These are phyloP conservation scores for Chrysemys picta DNA, from an alignment of 2,113 vertebrate genomes.

Conservation along the genomic window DNA sequence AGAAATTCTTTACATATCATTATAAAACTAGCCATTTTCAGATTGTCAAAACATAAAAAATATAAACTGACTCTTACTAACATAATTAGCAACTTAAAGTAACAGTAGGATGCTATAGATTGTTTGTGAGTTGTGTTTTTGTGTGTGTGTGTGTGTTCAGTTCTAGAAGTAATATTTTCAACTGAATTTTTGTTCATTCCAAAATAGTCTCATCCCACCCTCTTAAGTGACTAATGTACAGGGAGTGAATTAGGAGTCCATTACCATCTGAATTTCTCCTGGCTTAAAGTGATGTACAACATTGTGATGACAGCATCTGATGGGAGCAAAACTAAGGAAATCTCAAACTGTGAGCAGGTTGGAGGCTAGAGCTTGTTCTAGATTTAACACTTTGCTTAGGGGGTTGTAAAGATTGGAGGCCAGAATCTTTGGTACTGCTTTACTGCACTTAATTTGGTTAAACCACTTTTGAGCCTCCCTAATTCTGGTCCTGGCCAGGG, in stretches of 20 bases:
- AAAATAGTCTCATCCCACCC: neutral
- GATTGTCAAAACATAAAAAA: neutral
- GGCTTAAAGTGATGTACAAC: neutral
- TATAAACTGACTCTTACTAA: neutral
- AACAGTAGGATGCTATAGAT: fast-evolving
- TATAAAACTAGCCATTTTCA: constrained; percentile 21
- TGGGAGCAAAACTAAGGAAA: neutral
- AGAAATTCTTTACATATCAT: neutral
- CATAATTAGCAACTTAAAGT: fast-evolving
- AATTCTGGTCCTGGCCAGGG: neutral
- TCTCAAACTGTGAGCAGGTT: neutral
- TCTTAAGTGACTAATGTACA: fast-evolving
- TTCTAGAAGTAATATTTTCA: neutral
- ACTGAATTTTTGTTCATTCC: neutral
- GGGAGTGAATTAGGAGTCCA: neutral
- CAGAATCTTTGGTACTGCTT: neutral
- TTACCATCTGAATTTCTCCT: fast-evolving
- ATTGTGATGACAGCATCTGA: fast-evolving
- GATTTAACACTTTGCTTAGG: fast-evolving
- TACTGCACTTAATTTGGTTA: neutral
- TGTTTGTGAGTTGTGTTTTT: neutral
- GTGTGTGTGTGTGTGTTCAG: neutral
- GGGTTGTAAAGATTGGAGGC: fast-evolving
- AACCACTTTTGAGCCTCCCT: neutral
- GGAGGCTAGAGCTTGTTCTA: neutral